phyloP scores from a whole-genome alignment of 2,113 vertebrate genomes.

The Poeciliopsis prolifica region DNA sequence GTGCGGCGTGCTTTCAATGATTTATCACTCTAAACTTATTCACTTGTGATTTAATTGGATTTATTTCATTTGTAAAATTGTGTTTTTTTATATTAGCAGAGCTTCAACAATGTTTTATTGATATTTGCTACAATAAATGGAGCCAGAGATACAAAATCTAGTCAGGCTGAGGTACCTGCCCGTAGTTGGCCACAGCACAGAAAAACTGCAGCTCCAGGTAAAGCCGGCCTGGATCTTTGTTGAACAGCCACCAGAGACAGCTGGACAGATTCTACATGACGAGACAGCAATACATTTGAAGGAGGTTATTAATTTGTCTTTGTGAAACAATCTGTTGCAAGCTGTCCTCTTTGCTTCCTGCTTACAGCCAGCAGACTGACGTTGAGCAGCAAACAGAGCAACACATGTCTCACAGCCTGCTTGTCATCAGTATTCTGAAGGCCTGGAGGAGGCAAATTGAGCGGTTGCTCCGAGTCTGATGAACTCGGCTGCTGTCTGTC shows the following conservation, averaged over 20 bases:
- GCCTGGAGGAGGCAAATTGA: slow-evolving; percentile 60
- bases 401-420: slow-evolving; percentile 89
- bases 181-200: slow-evolving; percentile 96
- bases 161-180: slow-evolving; percentile 84
- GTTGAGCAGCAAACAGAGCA: slow-evolving; percentile 92
- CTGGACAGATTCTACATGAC: slow-evolving; percentile 91
- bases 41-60: too few species aligned
- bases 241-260: slow-evolving; percentile 97
- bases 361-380: slow-evolving; percentile 92
- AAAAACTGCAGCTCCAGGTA: slow-evolving; percentile 98
- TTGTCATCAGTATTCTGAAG: slow-evolving; percentile 74
- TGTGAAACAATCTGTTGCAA: slow-evolving; percentile 21
- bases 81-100: too few species aligned
- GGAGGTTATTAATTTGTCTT: not conserved
- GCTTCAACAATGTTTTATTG: too few species aligned
- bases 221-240: slow-evolving; percentile 90
- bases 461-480: slow-evolving; percentile 58
- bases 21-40: too few species aligned
- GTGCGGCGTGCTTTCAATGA: too few species aligned
- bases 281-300: not conserved
- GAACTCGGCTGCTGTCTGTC: slow-evolving; percentile 70
- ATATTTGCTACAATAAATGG: too few species aligned
- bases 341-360: not conserved
- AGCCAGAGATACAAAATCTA: not conserved
- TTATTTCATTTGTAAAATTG: too few species aligned